Conservation (phyloP, 2,113 vertebrate species). For the Emberiza fucata region DNA sequence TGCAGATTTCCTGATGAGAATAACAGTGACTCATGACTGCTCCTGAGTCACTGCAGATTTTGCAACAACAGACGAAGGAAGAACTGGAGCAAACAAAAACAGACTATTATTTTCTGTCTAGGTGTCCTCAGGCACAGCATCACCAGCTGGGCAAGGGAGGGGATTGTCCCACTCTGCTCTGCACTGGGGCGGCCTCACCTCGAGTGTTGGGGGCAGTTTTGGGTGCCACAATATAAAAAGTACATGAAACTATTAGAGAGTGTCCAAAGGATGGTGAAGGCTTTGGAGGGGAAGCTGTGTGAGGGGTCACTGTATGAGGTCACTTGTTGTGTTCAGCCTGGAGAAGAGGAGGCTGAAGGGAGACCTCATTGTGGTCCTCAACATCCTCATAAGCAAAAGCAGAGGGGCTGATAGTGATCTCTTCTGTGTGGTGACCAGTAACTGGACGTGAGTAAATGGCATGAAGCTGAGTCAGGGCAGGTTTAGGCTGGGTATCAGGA, state of each 20-base stretch:
- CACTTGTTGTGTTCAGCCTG: background rate
- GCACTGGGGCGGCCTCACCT: fast-evolving
- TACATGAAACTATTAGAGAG: fast-evolving
- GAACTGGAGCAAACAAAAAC: background rate
- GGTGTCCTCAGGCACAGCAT: background rate
- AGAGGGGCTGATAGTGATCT: too few relatives aligned
- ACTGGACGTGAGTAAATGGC: fast-evolving
- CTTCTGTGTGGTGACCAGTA: background rate
- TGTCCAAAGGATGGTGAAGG: background rate
- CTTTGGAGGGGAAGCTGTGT: background rate
- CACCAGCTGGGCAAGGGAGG: fast-evolving
- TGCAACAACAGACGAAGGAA: background rate
- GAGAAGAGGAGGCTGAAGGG: background rate
- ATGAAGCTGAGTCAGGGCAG: background rate
- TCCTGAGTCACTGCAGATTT: background rate
- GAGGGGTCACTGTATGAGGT: background rate
- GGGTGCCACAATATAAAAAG: background rate
- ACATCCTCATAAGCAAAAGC: fast-evolving
- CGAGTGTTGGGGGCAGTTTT: fast-evolving
- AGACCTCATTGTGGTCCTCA: background rate
- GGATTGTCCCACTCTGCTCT: background rate
- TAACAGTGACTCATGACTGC: background rate
- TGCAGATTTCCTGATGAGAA: background rate
- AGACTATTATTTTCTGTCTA: background rate
- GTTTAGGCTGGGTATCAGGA: background rate